Conservation (phyloP, 1,140 invertebrate genomes). For the Cecropterus lyciades region DNA sequence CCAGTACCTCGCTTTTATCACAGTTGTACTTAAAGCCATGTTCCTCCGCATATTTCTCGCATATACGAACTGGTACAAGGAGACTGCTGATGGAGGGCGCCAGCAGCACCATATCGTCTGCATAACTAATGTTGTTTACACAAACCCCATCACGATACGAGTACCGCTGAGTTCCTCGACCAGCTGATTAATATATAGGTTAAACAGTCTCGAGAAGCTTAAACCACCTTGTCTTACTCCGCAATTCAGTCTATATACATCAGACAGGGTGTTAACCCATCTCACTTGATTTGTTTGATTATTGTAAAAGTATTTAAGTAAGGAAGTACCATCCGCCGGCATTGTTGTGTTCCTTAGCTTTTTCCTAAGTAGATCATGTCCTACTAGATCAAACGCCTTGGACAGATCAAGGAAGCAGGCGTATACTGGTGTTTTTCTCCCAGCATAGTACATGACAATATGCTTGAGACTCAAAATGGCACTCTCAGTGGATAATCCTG, state of each 20-base stretch:
- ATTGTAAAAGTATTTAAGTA: slow-evolving; percentile 8
- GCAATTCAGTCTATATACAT: slow-evolving; percentile 2
- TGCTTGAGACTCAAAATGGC: too few relatives aligned
- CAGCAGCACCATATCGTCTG: too few relatives aligned
- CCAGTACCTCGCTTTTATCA: not conserved
- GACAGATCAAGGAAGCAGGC: too few relatives aligned
- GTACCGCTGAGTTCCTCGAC: not conserved
- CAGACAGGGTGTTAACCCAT: slow-evolving; percentile 6
- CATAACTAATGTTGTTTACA: too few relatives aligned
- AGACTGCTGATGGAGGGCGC: not conserved
- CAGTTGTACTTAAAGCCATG: too few relatives aligned
- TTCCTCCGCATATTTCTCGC: slow-evolving; percentile 1
- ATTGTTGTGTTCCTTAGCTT: too few relatives aligned
- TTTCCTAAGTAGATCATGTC: slow-evolving; percentile 5
- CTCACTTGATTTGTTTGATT: slow-evolving; percentile 12
- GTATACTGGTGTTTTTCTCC: slow-evolving; percentile 3
- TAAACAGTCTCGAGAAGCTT: not conserved
- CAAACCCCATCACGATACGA: not conserved
- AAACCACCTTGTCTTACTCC: slow-evolving; percentile 21
- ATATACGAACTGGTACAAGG: not conserved
- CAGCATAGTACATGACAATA: too few relatives aligned
- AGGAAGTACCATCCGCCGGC: not conserved
- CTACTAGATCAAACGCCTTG: too few relatives aligned
- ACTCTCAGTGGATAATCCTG: slow-evolving; percentile 30
- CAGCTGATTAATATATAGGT: too few relatives aligned